Evolutionary conservation across 2,113 vertebrate species (phyloP).

Genomic region (Strigops habroptila): DNA sequence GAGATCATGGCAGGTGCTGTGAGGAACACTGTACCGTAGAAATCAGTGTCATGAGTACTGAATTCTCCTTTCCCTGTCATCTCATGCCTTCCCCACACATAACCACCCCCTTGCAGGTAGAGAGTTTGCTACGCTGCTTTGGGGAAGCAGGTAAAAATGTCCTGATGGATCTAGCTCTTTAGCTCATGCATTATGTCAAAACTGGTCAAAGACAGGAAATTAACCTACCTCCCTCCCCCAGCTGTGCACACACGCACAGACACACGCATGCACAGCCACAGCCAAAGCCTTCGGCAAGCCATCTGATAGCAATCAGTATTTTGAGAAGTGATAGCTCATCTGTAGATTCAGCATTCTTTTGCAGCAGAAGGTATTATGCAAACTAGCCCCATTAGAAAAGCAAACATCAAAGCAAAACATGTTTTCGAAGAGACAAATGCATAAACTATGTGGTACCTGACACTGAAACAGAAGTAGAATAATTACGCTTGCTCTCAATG

Average conservation of each 20-base stretch:
- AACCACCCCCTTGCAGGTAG: not conserved
- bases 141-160: not conserved
- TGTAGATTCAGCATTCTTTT: conserved; percentile 67
- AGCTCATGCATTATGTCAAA: conserved; percentile 27
- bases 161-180: not conserved
- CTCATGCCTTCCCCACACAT: not conserved
- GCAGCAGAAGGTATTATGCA: conserved; percentile 62
- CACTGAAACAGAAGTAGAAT: conserved; percentile 44
- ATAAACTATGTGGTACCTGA: conserved; percentile 53
- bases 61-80: not conserved
- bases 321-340: conserved; percentile 66
- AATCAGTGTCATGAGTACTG: not conserved
- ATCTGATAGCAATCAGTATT: conserved; percentile 69
- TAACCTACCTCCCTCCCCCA: not conserved
- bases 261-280: conserved; percentile 47
- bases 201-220: conserved; percentile 55
- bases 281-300: conserved; percentile 65
- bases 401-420: conserved; percentile 62
- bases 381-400: conserved; percentile 59
- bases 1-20: not conserved
- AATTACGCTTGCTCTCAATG: conserved; percentile 27
- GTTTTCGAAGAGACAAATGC: conserved; percentile 50
- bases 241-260: conserved; percentile 33
- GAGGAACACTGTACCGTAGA: not conserved
- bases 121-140: not conserved